phyloP scores from a whole-genome alignment of 1,140 invertebrate genomes.

The Zaprionus camerounensis region DNA sequence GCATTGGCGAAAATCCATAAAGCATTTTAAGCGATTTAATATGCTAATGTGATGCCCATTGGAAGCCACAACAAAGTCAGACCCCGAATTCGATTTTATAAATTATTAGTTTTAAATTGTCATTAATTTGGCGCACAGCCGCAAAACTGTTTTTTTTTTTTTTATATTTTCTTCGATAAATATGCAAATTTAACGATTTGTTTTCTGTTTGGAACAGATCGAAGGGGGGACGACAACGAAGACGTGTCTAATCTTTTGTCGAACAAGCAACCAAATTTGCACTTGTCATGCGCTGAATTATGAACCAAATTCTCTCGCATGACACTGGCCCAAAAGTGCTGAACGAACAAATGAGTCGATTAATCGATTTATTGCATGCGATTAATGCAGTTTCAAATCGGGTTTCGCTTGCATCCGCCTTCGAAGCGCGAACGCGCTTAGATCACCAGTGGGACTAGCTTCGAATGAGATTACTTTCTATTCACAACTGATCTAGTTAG shows the following conservation, averaged over 20 bases:
- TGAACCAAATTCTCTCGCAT: conserved; percentile 29
- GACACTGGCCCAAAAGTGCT: conserved; percentile 23
- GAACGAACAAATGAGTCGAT: background rate
- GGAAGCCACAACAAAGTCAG: conserved; percentile 11
- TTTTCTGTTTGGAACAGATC: conserved; percentile 39
- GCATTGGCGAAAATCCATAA: conserved; percentile 61
- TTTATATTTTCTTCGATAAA: conserved; percentile 38
- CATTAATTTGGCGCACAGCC: conserved; percentile 74
- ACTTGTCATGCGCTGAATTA: conserved; percentile 75
- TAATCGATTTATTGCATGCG: conserved; percentile 9
- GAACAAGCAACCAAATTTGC: conserved; percentile 79
- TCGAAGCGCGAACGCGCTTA: background rate
- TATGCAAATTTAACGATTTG: conserved; percentile 75
- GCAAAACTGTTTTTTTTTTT: conserved; percentile 33
- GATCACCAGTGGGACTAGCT: background rate
- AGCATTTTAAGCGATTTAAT: conserved; percentile 65
- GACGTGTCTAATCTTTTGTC: conserved; percentile 77
- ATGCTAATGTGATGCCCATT: conserved; percentile 37
- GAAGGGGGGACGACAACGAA: conserved; percentile 6
- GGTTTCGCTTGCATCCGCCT: background rate
- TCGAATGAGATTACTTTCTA: too few relatives aligned
- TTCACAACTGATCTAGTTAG: too few relatives aligned
- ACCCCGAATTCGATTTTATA: conserved; percentile 73
- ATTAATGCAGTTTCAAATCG: background rate
- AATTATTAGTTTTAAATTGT: conserved; percentile 80